Percentiles rank a stretch among this genome's conserved stretches.
Conservation (phyloP, 2,113 vertebrate genomes). For the Pipa parva region DNA sequence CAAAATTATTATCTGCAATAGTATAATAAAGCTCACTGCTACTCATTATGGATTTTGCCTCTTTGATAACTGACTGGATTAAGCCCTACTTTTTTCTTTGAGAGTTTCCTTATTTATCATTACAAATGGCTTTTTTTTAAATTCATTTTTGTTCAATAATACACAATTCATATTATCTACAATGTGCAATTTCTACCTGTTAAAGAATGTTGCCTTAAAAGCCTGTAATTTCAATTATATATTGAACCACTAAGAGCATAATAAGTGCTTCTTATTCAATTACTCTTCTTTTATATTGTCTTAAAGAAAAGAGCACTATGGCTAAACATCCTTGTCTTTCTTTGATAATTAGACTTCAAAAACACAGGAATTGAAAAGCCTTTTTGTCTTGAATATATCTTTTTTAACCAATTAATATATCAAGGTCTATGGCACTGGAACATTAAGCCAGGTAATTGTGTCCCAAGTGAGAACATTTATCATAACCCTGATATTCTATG, state of each 20-base stretch:
- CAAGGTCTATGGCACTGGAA: background rate
- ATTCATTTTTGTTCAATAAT: too few relatives aligned
- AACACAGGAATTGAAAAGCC: background rate
- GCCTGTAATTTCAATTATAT: too few relatives aligned
- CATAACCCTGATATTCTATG: background rate
- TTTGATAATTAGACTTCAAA: background rate
- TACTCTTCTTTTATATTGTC: background rate
- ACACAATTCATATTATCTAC: too few relatives aligned
- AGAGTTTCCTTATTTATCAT: too few relatives aligned
- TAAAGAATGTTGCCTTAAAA: too few relatives aligned
- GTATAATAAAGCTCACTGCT: too few relatives aligned
- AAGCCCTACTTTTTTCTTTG: too few relatives aligned
- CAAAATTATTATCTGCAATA: too few relatives aligned
- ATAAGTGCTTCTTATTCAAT: background rate
- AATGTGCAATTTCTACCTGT: too few relatives aligned
- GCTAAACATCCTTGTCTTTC: background rate
- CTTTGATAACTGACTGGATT: too few relatives aligned
- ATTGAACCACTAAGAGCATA: background rate
- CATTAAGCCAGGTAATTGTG: background rate
- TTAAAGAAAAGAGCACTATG: background rate
- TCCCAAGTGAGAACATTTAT: slow-evolving; percentile 2
- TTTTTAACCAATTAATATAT: background rate
- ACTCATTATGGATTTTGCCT: too few relatives aligned
- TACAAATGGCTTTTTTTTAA: too few relatives aligned
- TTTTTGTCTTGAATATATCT: background rate